Conservation (phyloP, 1,140 invertebrate genomes). For the Formica exsecta region DNA sequence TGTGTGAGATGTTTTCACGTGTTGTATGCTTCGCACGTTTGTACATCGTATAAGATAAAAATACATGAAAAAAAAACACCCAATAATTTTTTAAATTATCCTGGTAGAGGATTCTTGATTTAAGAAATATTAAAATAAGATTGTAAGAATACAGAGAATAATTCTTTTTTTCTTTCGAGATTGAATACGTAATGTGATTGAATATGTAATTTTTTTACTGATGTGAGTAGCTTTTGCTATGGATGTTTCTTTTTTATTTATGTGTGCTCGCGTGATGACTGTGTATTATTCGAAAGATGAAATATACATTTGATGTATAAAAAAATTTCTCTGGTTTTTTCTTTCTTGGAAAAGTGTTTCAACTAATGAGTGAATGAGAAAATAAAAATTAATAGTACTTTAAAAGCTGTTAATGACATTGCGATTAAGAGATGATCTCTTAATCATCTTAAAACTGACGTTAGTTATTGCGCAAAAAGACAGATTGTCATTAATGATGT, state of each 20-base stretch:
- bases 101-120: neutral
- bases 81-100: slow-evolving; percentile 8
- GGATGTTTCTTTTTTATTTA: slow-evolving; percentile 47
- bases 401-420: neutral
- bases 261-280: slow-evolving; percentile 52
- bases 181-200: neutral
- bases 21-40: slow-evolving; percentile 8
- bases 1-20: neutral
- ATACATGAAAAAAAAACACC: neutral
- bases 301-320: slow-evolving; percentile 60
- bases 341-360: neutral
- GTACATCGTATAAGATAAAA: slow-evolving; percentile 24
- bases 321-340: neutral
- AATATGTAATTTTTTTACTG: neutral
- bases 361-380: neutral
- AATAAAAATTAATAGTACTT: neutral
- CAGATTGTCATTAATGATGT: neutral
- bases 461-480: neutral
- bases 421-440: neutral
- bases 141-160: neutral
- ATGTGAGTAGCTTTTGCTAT: slow-evolving; percentile 36
- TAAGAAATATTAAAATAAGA: slow-evolving; percentile 20
- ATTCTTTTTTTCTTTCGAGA: slow-evolving; percentile 8
- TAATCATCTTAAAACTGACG: neutral
- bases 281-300: slow-evolving; percentile 47